Evolutionary conservation across 2,888 invertebrate genomes (phyloP).

Genomic region (Halictus quadricinctus): DNA sequence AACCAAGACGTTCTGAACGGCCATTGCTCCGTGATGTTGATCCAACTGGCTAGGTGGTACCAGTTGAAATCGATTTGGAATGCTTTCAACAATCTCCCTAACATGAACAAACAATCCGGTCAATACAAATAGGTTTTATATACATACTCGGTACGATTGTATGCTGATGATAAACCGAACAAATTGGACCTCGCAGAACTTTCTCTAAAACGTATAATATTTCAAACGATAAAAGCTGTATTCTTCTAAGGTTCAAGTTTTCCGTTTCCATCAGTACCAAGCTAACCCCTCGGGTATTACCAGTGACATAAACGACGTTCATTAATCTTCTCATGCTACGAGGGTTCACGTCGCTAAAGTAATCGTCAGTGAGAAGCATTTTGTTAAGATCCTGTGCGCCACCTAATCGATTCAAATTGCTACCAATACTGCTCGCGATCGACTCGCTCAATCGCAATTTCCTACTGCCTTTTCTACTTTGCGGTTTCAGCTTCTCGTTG

Average conservation of each 20-base stretch:
- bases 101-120: constrained; percentile 53
- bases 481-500: constrained; percentile 89
- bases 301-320: constrained; percentile 98
- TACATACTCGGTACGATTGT: not conserved
- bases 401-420: constrained; percentile 90
- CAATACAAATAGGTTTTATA: not conserved
- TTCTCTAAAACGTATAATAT: not conserved
- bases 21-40: constrained; percentile 99
- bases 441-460: constrained; percentile 93
- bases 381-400: constrained; percentile 90
- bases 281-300: constrained; percentile 82
- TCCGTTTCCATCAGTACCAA: not conserved
- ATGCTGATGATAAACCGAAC: not conserved
- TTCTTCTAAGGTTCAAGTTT: constrained; percentile 5
- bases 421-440: constrained; percentile 95
- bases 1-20: constrained; percentile 99
- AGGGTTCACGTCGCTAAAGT: constrained; percentile 99
- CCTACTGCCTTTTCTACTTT: constrained; percentile 86
- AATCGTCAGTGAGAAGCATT: constrained; percentile 97
- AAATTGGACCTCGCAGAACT: not conserved
- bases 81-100: constrained; percentile 97
- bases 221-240: not conserved
- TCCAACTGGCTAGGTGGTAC: constrained; percentile 99
- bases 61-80: constrained; percentile 99
- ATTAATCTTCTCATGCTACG: constrained; percentile 97